A percentile compares a stretch with the other conserved stretches of the same genome.
Evolutionary conservation across 2,113 vertebrate species (phyloP).

Genomic region (Periophthalmus modestus): DNA sequence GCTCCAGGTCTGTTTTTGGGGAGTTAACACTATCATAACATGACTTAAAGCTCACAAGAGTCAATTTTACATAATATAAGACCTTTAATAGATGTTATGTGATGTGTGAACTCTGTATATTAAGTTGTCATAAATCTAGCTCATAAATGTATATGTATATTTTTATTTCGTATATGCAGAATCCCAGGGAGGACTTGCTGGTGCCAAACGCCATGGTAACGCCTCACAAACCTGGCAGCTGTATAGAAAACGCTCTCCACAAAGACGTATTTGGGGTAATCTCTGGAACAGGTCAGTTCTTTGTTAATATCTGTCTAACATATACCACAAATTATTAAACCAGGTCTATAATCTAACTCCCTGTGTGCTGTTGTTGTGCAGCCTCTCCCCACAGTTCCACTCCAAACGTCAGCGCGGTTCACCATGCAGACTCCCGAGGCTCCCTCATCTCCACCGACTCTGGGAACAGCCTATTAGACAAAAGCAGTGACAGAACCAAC

Average conservation of each 20-base stretch:
- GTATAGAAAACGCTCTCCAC: slow-evolving; percentile 86
- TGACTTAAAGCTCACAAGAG: too few species aligned
- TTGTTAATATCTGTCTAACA: background rate
- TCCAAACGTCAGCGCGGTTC: slow-evolving; percentile 85
- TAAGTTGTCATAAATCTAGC: too few species aligned
- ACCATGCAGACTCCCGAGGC: slow-evolving; percentile 91
- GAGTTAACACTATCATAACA: too few species aligned
- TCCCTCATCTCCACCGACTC: slow-evolving; percentile 96
- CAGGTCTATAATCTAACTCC: background rate
- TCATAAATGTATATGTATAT: too few species aligned
- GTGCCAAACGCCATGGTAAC: slow-evolving; percentile 78
- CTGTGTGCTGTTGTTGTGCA: slow-evolving; percentile 48
- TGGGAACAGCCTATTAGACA: slow-evolving; percentile 89
- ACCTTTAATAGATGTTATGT: background rate
- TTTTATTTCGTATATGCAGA: slow-evolving; percentile 68
- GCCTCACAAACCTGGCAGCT: slow-evolving; percentile 85
- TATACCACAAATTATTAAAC: background rate
- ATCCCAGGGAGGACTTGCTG: slow-evolving; percentile 82
- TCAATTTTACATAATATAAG: too few species aligned
- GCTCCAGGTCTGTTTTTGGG: too few species aligned
- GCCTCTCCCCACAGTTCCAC: slow-evolving; percentile 91
- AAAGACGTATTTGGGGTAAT: slow-evolving; percentile 94
- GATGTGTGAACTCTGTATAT: too few species aligned
- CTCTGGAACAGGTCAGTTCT: slow-evolving; percentile 86
- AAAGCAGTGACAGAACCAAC: slow-evolving; percentile 86